Percentiles rank a stretch among this genome's conserved stretches.
phyloP scores from a whole-genome alignment of 2,888 invertebrate genomes.

The Apotomis capreana region DNA sequence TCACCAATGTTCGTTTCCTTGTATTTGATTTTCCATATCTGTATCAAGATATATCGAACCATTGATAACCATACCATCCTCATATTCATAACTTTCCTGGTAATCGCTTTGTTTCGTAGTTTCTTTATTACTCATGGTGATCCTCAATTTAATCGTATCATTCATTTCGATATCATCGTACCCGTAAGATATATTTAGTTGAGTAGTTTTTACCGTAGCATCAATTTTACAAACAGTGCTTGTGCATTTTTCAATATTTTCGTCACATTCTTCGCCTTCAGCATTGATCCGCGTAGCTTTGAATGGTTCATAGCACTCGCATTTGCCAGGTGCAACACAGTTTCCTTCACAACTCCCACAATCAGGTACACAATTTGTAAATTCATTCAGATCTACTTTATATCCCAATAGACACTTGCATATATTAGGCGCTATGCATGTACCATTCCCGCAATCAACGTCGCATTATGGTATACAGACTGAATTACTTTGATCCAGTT shows the following conservation, averaged over 20 bases:
- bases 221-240: constrained; percentile 39
- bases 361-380: constrained; percentile 44
- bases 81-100: background rate
- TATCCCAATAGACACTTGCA: constrained; percentile 55
- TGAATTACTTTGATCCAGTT: constrained; percentile 7
- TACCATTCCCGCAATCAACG: constrained; percentile 48
- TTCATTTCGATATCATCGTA: constrained; percentile 22
- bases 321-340: constrained; percentile 53
- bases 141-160: background rate
- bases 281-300: constrained; percentile 33
- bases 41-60: background rate
- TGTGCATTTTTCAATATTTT: constrained; percentile 41
- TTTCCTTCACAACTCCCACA: constrained; percentile 47
- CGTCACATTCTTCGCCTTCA: constrained; percentile 40
- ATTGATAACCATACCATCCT: background rate
- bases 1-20: constrained; percentile 22
- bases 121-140: background rate
- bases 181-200: constrained; percentile 20
- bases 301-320: constrained; percentile 62
- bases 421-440: constrained; percentile 49
- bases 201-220: background rate
- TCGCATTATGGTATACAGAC: constrained; percentile 47
- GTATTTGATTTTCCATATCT: constrained; percentile 6
- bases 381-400: constrained; percentile 30
- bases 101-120: background rate